phyloP scores from a whole-genome alignment of 1,140 invertebrate genomes.

The Cotesia chilonis region DNA sequence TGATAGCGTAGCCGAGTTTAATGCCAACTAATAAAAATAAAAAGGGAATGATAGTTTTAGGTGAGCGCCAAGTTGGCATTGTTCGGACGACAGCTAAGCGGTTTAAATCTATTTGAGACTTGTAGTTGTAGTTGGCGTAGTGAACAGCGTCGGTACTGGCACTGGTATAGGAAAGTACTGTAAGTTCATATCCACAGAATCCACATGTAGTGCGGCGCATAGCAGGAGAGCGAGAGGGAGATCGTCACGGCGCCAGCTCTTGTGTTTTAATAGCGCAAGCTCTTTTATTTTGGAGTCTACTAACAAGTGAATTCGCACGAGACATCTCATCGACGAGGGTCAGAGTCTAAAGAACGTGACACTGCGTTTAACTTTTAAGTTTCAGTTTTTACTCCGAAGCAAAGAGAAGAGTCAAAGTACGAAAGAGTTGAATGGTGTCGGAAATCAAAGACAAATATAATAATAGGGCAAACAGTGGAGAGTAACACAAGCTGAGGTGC shows the following conservation, averaged over 20 bases:
- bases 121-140: not conserved
- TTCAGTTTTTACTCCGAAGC: too few species aligned
- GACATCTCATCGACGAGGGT: too few species aligned
- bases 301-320: too few species aligned
- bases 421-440: conserved; percentile 4
- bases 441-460: conserved; percentile 30
- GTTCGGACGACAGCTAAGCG: conserved; percentile 4
- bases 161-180: too few species aligned
- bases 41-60: not conserved
- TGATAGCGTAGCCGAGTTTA: too few species aligned
- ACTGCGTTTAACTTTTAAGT: too few species aligned
- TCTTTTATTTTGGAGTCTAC: not conserved
- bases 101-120: conserved; percentile 17
- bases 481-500: not conserved
- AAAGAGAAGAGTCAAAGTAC: not conserved
- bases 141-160: too few species aligned
- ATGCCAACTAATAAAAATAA: conserved; percentile 14
- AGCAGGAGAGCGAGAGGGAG: not conserved
- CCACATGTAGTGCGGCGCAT: not conserved
- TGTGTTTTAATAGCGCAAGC: conserved; percentile 8
- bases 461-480: conserved; percentile 21
- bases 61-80: conserved; percentile 12
- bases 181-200: not conserved
- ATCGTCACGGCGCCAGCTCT: conserved; percentile 7
- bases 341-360: too few species aligned